phyloP scores from a whole-genome alignment of 1,140 invertebrate genomes.

The Anastatus disparis region DNA sequence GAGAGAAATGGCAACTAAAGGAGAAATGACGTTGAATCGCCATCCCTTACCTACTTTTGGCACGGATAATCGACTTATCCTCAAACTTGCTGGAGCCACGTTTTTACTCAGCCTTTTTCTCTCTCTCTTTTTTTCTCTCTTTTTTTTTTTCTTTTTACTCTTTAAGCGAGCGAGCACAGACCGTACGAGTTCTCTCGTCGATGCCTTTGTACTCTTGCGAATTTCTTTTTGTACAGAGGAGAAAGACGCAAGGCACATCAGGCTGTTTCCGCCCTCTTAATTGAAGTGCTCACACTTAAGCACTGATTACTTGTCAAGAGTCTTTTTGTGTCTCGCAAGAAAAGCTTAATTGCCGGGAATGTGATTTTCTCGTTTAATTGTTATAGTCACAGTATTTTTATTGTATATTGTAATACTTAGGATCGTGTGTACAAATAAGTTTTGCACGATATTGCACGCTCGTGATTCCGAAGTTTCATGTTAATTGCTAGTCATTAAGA shows the following conservation, averaged over 20 bases:
- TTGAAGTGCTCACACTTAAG: constrained; percentile 14
- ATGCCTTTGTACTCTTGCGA: constrained; percentile 4
- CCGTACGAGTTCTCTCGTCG: neutral
- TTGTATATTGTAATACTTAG: too few species aligned
- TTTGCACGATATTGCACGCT: too few species aligned
- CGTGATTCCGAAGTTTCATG: too few species aligned
- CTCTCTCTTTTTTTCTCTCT: neutral
- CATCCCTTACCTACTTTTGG: constrained; percentile 23
- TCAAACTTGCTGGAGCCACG: neutral
- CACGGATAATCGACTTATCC: constrained; percentile 39
- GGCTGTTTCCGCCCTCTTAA: too few species aligned
- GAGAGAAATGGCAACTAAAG: neutral
- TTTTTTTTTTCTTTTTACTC: neutral
- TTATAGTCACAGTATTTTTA: too few species aligned
- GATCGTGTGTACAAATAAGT: too few species aligned
- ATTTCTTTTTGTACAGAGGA: neutral
- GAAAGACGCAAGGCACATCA: too few species aligned
- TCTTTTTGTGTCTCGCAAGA: neutral
- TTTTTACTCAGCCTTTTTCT: neutral
- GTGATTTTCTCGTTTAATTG: neutral
- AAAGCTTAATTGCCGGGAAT: neutral
- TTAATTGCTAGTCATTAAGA: too few species aligned
- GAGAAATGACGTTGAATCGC: neutral
- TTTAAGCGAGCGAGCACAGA: neutral
- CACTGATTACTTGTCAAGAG: constrained; percentile 3